phyloP scores from a whole-genome alignment of 1,140 invertebrate genomes.

The Thereuonema tuberculata region DNA sequence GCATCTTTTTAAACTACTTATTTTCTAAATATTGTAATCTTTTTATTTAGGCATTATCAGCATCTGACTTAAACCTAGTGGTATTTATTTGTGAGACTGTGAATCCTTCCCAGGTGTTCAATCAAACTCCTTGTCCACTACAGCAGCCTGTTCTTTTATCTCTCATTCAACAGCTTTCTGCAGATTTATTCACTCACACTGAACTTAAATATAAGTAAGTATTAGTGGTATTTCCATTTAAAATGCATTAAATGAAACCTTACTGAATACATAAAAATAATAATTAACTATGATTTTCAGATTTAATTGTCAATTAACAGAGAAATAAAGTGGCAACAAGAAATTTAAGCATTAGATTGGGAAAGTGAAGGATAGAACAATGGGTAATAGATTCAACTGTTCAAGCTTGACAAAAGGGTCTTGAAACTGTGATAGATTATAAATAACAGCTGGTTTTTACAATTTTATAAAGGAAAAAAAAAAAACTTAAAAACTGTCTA shows the following conservation, averaged over 20 bases:
- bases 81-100: conserved; percentile 68
- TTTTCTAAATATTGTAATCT: too few species aligned
- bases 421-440: too few species aligned
- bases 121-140: conserved; percentile 45
- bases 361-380: too few species aligned
- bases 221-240: not conserved
- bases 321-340: too few species aligned
- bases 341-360: too few species aligned
- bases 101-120: conserved; percentile 59
- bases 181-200: conserved; percentile 68
- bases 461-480: too few species aligned
- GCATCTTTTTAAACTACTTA: too few species aligned
- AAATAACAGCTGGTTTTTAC: too few species aligned
- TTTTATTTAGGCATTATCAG: conserved; percentile 70
- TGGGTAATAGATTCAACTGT: too few species aligned
- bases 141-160: conserved; percentile 77
- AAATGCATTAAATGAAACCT: not conserved
- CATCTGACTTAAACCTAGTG: conserved; percentile 68
- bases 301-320: not conserved
- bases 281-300: not conserved
- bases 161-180: conserved; percentile 79
- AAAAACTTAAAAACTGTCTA: too few species aligned
- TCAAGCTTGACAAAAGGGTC: too few species aligned
- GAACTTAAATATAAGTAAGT: conserved; percentile 70
- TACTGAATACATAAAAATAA: not conserved